Evolutionary conservation across 92 coral and sea anemone genomes (phyloP).

Genomic region (Blastomussa wellsi): DNA sequence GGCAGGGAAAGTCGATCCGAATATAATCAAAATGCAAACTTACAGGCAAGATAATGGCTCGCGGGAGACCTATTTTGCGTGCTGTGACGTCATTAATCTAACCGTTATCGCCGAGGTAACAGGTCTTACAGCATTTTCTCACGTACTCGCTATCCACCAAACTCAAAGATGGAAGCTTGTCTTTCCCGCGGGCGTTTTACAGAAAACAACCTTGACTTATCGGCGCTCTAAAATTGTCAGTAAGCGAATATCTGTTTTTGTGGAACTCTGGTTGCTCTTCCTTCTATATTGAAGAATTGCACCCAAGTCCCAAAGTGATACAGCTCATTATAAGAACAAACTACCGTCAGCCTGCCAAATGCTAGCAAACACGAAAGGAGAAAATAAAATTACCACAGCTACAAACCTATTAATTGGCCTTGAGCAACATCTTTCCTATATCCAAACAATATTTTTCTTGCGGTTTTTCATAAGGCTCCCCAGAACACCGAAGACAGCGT

Average conservation of each 20-base stretch:
- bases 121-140: slow-evolving; percentile 19
- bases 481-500: background rate
- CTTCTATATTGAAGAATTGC: background rate
- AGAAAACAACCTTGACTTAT: background rate
- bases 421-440: background rate
- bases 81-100: slow-evolving; percentile 36
- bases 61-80: slow-evolving; percentile 2
- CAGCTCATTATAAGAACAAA: background rate
- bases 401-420: background rate
- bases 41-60: slow-evolving; percentile 1
- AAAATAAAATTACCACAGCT: background rate
- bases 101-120: slow-evolving; percentile 1
- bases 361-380: background rate
- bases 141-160: slow-evolving; percentile 8
- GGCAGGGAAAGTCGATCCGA: slow-evolving; percentile 26
- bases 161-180: background rate
- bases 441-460: background rate
- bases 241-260: background rate
- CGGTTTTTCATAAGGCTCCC: background rate
- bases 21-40: background rate
- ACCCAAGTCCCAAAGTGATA: background rate
- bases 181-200: background rate
- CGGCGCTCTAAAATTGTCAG: background rate
- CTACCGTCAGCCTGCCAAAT: background rate
- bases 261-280: background rate